Percentiles rank a stretch among this genome's conserved stretches.
phyloP scores from a whole-genome alignment of 2,888 invertebrate genomes.

The Odontocerum albicorne region DNA sequence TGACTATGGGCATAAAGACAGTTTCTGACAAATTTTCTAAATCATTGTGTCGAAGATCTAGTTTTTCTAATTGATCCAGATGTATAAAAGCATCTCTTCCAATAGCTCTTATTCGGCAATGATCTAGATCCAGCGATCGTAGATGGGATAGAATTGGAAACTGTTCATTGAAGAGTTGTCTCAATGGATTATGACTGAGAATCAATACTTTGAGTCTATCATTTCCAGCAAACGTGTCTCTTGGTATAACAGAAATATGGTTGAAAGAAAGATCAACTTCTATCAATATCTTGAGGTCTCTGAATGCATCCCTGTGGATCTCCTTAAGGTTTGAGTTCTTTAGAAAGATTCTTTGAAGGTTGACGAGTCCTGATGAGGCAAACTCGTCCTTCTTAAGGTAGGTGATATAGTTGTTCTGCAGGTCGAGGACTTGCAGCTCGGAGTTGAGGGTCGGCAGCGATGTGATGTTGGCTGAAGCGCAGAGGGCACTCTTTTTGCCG shows the following conservation, averaged over 20 bases:
- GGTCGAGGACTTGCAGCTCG: constrained; percentile 77
- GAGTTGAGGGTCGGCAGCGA: constrained; percentile 67
- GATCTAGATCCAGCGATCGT: constrained; percentile 76
- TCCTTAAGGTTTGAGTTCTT: constrained; percentile 71
- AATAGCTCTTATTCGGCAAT: constrained; percentile 73
- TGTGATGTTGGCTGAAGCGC: constrained; percentile 78
- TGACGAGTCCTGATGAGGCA: constrained; percentile 74
- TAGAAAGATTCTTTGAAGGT: constrained; percentile 82
- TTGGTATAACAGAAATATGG: constrained; percentile 70
- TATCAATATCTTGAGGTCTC: constrained; percentile 79
- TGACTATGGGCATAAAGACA: constrained; percentile 65
- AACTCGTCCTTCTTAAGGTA: constrained; percentile 75
- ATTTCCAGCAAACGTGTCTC: constrained; percentile 80
- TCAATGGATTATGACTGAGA: constrained; percentile 81
- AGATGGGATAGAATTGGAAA: constrained; percentile 81
- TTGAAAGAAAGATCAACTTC: constrained; percentile 87
- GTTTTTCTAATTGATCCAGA: constrained; percentile 52
- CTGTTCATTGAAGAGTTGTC: constrained; percentile 69
- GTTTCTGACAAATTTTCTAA: constrained; percentile 69
- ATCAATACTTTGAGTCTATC: constrained; percentile 76
- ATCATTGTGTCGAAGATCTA: constrained; percentile 81
- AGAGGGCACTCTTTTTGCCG: constrained; percentile 87
- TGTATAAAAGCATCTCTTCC: constrained; percentile 34
- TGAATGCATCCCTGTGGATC: constrained; percentile 79
- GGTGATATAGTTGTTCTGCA: constrained; percentile 77